Percentiles rank a stretch among this genome's conserved stretches.
phyloP scores from a whole-genome alignment of 2,797 vertebrate genomes.

The Melanotaenia parkinsoni region DNA sequence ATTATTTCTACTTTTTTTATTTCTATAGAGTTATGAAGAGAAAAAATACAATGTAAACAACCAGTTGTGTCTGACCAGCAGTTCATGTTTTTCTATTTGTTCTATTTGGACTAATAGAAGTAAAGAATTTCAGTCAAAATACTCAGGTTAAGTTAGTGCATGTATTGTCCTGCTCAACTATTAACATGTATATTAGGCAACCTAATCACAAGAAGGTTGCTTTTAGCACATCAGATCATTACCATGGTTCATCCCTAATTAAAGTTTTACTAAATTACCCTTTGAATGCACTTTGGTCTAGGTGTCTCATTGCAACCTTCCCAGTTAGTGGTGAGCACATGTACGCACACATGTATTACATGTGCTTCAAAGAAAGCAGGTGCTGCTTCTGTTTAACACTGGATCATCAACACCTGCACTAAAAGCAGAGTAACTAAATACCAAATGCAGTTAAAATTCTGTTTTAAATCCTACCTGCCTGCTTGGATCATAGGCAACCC shows the following conservation, averaged over 20 bases:
- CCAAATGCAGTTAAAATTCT: slow-evolving; percentile 67
- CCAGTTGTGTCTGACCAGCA: neutral
- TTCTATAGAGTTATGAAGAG: no score
- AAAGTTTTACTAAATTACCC: neutral
- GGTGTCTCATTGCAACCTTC: slow-evolving; percentile 6
- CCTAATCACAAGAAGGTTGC: neutral
- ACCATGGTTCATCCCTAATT: neutral
- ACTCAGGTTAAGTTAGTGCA: neutral
- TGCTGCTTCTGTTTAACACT: slow-evolving; percentile 26
- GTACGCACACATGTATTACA: neutral
- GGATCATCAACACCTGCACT: slow-evolving; percentile 42
- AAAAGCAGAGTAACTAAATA: slow-evolving; percentile 47
- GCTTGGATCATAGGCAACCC: slow-evolving; percentile 56
- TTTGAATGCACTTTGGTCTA: slow-evolving; percentile 2
- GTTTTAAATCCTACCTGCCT: slow-evolving; percentile 65
- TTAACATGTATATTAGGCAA: neutral
- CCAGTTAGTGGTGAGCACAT: neutral
- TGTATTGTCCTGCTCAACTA: neutral
- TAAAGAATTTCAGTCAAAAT: neutral
- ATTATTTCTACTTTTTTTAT: no score
- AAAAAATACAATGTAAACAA: neutral
- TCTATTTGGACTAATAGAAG: neutral
- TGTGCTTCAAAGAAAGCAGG: slow-evolving; percentile 48
- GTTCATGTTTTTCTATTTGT: neutral
- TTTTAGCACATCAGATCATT: neutral